These are phyloP conservation scores for Chrysomela aeneicollis DNA, from an alignment of 2,888 invertebrate species.

Conservation along the genomic window DNA sequence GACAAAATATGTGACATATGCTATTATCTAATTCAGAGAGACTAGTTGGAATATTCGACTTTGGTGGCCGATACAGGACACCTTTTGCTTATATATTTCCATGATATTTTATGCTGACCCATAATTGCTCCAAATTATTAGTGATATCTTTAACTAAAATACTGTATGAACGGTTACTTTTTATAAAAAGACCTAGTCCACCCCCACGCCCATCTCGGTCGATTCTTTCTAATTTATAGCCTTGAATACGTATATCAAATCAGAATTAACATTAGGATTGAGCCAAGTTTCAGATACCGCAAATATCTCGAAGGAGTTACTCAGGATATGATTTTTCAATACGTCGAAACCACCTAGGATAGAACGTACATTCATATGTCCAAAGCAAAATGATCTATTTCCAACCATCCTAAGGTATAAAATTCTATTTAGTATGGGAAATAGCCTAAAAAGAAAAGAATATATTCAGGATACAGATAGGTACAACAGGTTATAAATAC, in stretches of 20 bases:
- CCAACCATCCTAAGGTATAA: too few relatives aligned
- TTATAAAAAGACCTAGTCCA: background rate
- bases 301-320: background rate
- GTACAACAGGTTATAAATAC: too few relatives aligned
- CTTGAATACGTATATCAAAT: too few relatives aligned
- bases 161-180: background rate
- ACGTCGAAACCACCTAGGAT: background rate
- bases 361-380: background rate
- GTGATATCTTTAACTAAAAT: background rate
- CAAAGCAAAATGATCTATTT: background rate
- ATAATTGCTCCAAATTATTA: background rate
- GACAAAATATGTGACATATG: too few relatives aligned
- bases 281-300: background rate
- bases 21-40: too few relatives aligned
- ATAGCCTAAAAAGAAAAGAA: too few relatives aligned
- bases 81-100: slow-evolving; percentile 12
- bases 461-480: too few relatives aligned
- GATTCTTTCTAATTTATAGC: background rate
- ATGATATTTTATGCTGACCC: background rate
- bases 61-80: slow-evolving; percentile 13
- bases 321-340: background rate
- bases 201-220: background rate
- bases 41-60: too few relatives aligned
- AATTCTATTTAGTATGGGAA: too few relatives aligned
- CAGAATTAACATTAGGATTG: background rate